These are phyloP conservation scores for Aulostomus chinensis DNA, from an alignment of 2,797 vertebrate species.

Conservation along the genomic window DNA sequence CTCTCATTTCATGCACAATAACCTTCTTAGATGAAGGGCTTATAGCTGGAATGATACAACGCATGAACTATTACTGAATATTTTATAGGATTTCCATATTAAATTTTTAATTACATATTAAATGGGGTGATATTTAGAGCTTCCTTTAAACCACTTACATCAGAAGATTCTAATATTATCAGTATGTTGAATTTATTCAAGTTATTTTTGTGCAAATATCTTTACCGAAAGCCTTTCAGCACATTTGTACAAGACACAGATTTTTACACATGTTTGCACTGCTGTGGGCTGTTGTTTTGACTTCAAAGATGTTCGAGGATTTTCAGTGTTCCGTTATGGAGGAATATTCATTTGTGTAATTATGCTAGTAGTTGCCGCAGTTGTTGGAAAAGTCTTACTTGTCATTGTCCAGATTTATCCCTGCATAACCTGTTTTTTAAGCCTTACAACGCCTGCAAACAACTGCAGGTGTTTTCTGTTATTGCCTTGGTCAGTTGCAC, in stretches of 20 bases:
- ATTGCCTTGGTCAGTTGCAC: too few species aligned
- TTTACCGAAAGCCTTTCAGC: conserved; percentile 14
- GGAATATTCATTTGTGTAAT: conserved; percentile 21
- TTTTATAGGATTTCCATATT: conserved; percentile 39
- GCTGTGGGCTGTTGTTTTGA: conserved; percentile 34
- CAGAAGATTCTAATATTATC: conserved; percentile 18
- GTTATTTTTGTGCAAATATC: conserved; percentile 39
- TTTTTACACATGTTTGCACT: conserved; percentile 36
- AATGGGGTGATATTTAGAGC: conserved; percentile 42
- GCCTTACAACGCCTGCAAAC: too few species aligned
- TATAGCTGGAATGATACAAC: conserved; percentile 27
- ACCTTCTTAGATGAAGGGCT: conserved; percentile 46
- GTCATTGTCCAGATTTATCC: too few species aligned
- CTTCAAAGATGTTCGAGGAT: conserved; percentile 23
- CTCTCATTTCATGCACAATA: conserved; percentile 70
- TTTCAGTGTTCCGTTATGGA: background rate
- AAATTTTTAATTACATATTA: conserved; percentile 58
- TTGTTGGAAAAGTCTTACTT: too few species aligned
- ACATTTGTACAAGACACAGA: conserved; percentile 22
- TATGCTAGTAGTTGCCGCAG: conserved; percentile 13
- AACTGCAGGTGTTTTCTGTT: too few species aligned
- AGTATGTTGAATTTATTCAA: conserved; percentile 13
- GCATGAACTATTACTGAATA: conserved; percentile 45
- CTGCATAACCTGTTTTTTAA: too few species aligned
- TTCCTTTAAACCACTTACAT: conserved; percentile 15